Evolutionary conservation across 2,888 invertebrate genomes (phyloP).

Genomic region (Capitulum mitella): DNA sequence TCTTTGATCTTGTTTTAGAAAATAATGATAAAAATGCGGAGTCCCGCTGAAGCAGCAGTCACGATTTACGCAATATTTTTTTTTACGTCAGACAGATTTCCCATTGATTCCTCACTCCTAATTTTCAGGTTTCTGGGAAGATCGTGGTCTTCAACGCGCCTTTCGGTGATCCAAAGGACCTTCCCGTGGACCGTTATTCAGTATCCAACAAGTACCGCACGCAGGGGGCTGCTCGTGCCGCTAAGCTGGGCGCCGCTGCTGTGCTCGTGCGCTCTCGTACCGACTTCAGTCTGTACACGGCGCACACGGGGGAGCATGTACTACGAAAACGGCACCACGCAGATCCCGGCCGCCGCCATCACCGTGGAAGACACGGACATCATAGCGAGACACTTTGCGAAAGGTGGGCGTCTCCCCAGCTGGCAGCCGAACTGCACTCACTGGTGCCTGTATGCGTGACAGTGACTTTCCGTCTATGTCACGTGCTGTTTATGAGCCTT

Average conservation of each 20-base stretch:
- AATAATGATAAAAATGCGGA: too few relatives aligned
- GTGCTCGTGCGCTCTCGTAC: conserved; percentile 65
- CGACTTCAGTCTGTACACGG: conserved; percentile 66
- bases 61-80: too few relatives aligned
- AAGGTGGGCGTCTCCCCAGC: conserved; percentile 45
- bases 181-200: conserved; percentile 49
- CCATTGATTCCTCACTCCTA: too few relatives aligned
- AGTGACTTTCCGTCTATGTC: too few relatives aligned
- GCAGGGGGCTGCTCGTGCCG: conserved; percentile 59
- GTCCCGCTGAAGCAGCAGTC: too few relatives aligned
- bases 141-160: conserved; percentile 68
- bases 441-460: too few relatives aligned
- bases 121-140: conserved; percentile 54
- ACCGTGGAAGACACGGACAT: conserved; percentile 70
- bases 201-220: conserved; percentile 58
- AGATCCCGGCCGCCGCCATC: conserved; percentile 67
- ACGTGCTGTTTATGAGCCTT: too few relatives aligned
- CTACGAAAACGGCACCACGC: conserved; percentile 50
- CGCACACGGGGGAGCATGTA: conserved; percentile 67
- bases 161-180: conserved; percentile 46
- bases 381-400: conserved; percentile 55
- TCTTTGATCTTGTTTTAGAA: too few relatives aligned
- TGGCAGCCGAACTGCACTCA: too few relatives aligned
- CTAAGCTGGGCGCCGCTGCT: conserved; percentile 66
- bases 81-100: too few relatives aligned